Conservation (phyloP, 2,113 vertebrate genomes). For the Aegypius monachus region DNA sequence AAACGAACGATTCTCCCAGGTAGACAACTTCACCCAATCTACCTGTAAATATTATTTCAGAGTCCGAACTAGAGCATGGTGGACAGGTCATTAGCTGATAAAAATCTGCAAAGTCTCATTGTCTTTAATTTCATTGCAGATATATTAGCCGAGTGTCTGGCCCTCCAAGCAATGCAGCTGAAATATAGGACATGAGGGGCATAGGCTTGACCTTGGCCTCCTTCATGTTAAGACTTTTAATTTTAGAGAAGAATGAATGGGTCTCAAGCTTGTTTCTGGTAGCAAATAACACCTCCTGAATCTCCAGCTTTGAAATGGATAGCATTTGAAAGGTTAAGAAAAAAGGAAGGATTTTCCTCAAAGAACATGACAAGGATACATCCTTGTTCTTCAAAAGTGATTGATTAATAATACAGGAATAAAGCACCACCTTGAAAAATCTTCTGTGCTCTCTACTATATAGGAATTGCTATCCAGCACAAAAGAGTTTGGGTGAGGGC, state of each 20-base stretch:
- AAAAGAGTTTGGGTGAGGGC: background rate
- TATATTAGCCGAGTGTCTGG: background rate
- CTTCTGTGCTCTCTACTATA: background rate
- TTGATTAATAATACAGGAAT: background rate
- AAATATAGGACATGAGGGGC: background rate
- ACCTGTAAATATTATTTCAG: background rate
- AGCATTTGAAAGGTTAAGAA: background rate
- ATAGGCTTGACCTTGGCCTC: background rate
- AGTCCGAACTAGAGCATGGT: background rate
- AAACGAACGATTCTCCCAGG: background rate
- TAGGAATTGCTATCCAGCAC: background rate
- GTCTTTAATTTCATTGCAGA: background rate
- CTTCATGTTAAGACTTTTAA: background rate
- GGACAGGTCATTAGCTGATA: background rate
- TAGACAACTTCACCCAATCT: background rate
- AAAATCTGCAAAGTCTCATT: background rate
- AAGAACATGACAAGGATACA: background rate
- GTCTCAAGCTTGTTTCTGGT: background rate
- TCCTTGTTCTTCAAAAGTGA: background rate
- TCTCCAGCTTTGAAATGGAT: background rate
- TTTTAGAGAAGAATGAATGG: background rate
- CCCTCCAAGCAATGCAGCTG: background rate
- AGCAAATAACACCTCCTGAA: background rate
- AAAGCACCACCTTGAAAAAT: conserved; percentile 2
- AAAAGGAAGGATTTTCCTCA: background rate